Conservation (phyloP, 2,888 invertebrate species). For the Leucophenga montana region DNA sequence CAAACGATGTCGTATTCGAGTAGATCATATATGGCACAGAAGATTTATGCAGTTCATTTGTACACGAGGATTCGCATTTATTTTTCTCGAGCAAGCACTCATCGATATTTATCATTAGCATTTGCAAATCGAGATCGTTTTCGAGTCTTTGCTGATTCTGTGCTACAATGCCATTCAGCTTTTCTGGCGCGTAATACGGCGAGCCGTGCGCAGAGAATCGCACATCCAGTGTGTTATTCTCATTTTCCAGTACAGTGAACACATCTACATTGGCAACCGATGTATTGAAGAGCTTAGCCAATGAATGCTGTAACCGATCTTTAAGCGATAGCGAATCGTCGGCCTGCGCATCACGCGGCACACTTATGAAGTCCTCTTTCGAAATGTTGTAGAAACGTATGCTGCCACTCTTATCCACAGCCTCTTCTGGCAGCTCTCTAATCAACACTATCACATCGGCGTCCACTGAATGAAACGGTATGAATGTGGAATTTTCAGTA, state of each 20-base stretch:
- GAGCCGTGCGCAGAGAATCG: conserved; percentile 95
- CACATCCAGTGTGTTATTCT: conserved; percentile 82
- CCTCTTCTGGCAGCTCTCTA: conserved; percentile 91
- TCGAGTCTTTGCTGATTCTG: conserved; percentile 83
- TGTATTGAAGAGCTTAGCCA: conserved; percentile 84
- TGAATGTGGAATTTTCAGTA: conserved; percentile 78
- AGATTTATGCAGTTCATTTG: conserved; percentile 83
- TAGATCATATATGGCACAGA: conserved; percentile 87
- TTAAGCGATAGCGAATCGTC: conserved; percentile 68
- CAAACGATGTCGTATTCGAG: conserved; percentile 94
- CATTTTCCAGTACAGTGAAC: conserved; percentile 88
- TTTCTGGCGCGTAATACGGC: conserved; percentile 91
- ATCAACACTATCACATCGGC: conserved; percentile 91
- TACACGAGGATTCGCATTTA: conserved; percentile 84
- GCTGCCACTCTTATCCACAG: conserved; percentile 93
- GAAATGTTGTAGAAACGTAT: conserved; percentile 86
- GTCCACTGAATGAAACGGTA: conserved; percentile 81
- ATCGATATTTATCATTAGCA: conserved; percentile 92
- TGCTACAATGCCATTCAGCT: conserved; percentile 88
- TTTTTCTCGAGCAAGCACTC: conserved; percentile 87
- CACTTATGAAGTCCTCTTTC: conserved; percentile 89
- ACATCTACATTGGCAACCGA: conserved; percentile 90
- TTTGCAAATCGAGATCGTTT: conserved; percentile 80
- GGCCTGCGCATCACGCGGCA: conserved; percentile 62
- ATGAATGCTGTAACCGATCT: conserved; percentile 74